Percentiles rank a stretch among this genome's conserved stretches.
Evolutionary conservation across 2,113 vertebrate species (phyloP).

Genomic region (Tachycineta bicolor): DNA sequence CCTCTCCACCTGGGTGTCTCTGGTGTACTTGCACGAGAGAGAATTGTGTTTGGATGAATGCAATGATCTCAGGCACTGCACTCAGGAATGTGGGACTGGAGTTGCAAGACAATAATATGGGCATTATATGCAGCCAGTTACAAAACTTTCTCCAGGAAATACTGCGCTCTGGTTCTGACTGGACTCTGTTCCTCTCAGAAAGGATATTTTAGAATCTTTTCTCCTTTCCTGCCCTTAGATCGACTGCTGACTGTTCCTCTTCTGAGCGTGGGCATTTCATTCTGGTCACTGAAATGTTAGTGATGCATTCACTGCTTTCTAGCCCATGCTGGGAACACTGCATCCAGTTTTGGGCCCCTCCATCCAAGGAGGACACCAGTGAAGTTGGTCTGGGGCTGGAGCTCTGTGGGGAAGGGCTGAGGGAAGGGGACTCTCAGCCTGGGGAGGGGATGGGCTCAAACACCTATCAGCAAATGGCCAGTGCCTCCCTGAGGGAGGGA

Average conservation of each 20-base stretch:
- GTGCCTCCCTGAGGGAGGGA: neutral
- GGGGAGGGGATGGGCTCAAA: fast-evolving
- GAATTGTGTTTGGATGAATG: neutral
- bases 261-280: fast-evolving
- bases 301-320: neutral
- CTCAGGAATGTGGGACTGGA: neutral
- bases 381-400: neutral
- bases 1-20: neutral
- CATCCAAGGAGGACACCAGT: neutral
- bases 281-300: neutral
- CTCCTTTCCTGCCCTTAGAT: neutral
- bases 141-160: neutral
- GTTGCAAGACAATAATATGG: neutral
- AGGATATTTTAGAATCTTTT: neutral
- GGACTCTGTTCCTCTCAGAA: neutral
- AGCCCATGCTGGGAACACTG: neutral
- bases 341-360: neutral
- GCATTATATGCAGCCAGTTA: neutral
- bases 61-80: neutral
- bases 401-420: neutral
- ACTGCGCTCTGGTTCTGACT: neutral
- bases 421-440: neutral
- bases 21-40: neutral
- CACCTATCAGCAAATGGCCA: neutral
- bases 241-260: neutral